phyloP scores from a whole-genome alignment of 2,888 invertebrate genomes.

The Marasmarcha lunaedactyla region DNA sequence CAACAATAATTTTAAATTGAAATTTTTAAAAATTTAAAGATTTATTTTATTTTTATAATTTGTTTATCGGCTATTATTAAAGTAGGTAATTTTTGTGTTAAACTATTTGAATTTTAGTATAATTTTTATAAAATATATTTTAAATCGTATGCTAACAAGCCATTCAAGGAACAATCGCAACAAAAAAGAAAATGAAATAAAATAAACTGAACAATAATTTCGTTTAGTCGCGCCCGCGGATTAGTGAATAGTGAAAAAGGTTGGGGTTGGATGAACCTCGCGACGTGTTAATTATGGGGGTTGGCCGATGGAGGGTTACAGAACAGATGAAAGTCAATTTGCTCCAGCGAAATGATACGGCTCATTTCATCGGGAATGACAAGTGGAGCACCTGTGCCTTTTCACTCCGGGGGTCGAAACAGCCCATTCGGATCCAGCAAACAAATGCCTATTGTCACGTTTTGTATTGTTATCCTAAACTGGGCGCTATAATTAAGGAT shows the following conservation, averaged over 20 bases:
- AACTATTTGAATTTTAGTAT: too few species aligned
- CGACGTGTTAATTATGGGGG: conserved; percentile 70
- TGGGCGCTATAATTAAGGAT: conserved; percentile 11
- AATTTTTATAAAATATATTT: too few species aligned
- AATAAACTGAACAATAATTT: conserved; percentile 39
- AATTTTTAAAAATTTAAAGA: too few species aligned
- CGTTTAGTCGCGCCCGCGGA: conserved; percentile 63
- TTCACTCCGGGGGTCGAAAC: conserved; percentile 22
- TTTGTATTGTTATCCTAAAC: conserved; percentile 9
- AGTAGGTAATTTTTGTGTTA: too few species aligned
- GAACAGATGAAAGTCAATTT: conserved; percentile 74
- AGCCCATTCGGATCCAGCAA: conserved; percentile 19
- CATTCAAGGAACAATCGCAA: conserved; percentile 24
- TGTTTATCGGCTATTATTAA: too few species aligned
- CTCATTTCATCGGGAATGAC: conserved; percentile 71
- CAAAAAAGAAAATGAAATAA: conserved; percentile 30
- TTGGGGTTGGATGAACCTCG: conserved; percentile 50
- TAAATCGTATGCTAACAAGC: too few species aligned
- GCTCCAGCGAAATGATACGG: conserved; percentile 75
- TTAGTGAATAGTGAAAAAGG: conserved; percentile 66
- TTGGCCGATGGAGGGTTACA: conserved; percentile 47
- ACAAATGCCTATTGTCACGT: conserved; percentile 13
- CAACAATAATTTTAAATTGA: too few species aligned
- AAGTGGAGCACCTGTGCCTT: conserved; percentile 66
- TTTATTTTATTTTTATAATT: too few species aligned